Evolutionary conservation across 2,888 invertebrate genomes (phyloP).

Genomic region (Apodemia mormo): DNA sequence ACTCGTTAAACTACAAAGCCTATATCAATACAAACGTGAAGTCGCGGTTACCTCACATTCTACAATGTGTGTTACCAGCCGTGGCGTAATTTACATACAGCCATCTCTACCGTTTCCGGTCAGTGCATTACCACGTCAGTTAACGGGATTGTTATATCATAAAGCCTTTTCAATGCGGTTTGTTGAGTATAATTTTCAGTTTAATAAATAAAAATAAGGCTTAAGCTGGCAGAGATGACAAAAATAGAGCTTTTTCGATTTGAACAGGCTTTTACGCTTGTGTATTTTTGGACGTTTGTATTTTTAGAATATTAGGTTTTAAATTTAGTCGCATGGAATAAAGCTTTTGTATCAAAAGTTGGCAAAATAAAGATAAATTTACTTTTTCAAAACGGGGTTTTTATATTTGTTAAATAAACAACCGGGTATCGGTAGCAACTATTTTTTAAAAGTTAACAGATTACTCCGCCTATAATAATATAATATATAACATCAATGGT

Average conservation of each 20-base stretch:
- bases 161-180: conserved; percentile 4
- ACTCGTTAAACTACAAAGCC: too few species aligned
- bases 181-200: conserved; percentile 6
- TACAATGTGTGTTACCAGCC: neutral
- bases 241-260: neutral
- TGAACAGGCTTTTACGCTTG: neutral
- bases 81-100: neutral
- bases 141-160: neutral
- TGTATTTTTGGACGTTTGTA: neutral
- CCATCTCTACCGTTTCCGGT: conserved; percentile 8
- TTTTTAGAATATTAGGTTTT: neutral
- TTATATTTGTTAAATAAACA: too few species aligned
- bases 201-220: neutral
- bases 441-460: too few species aligned
- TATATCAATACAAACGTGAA: neutral
- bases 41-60: neutral
- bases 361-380: neutral
- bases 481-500: too few species aligned
- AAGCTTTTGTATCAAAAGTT: neutral
- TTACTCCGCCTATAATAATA: too few species aligned
- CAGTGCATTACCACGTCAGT: neutral
- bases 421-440: too few species aligned
- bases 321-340: neutral
- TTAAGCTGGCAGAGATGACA: neutral
- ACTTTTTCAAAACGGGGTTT: too few species aligned